Evolutionary conservation across 2,888 invertebrate species (phyloP), one percentile per base, ranked within the genome.

Genomic region (Chymomyza fuscimana): DNA sequence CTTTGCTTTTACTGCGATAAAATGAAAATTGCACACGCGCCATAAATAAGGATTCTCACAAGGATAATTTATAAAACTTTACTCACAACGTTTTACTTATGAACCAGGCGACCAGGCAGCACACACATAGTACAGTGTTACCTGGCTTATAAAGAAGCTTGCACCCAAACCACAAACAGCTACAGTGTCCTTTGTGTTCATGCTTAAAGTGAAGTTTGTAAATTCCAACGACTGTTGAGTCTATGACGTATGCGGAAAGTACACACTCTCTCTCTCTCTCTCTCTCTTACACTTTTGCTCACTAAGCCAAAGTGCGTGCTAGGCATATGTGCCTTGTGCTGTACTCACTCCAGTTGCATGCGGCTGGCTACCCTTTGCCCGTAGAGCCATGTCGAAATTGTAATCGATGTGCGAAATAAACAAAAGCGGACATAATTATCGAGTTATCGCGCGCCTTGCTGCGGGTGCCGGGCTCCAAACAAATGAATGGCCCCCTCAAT

Each of bases 381-480:
- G 46, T 56, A 25, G 58, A 5, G 22, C 85, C 65, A 77, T 80
- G 76, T 79, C 87, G 89, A 87, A 89, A 89, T 89, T 90, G 90
- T 91, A 91, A 91, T 91, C 91, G 90, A 91, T 91, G 91, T 91
- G 89, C 82, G 90, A 90, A 91, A 91, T 92, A 92, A 91, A 91
- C 90, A 91, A 90, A 91, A 91, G 89, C 90, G 91, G 90, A 91
- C 91, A 91, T 92, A 92, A 92, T 92, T 92, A 91, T 91, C 92
- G 89, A 91, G 92, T 92, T 92, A 92, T 92, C 91, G 91, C 90
- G 89, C 89, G 82, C 81, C 80, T 84, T 72, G 76, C 88, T 80
- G 80, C 80, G 85, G 82, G 88, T 80, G 76, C 73, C 73, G 69
- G 40, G 40, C 79, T 76, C 67, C 40, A 15, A 10, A 19, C 58